A percentile compares a stretch with the other conserved stretches of the same genome.
These are phyloP conservation scores for Tetropium fuscum DNA, from an alignment of 2,888 invertebrate species.

Conservation along the genomic window DNA sequence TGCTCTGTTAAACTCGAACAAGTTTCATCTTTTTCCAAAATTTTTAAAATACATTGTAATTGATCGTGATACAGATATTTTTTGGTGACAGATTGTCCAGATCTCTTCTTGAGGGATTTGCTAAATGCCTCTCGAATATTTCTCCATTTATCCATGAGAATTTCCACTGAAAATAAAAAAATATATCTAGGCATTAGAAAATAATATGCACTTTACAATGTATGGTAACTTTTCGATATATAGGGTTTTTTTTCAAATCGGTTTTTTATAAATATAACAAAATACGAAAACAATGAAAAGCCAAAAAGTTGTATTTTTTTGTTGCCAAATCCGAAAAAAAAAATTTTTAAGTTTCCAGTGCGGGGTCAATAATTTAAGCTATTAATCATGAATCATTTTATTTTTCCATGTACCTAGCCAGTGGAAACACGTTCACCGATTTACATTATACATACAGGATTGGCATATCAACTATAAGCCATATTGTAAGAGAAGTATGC, in stretches of 20 bases:
- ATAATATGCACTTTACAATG: not conserved
- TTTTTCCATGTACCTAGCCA: constrained; percentile 31
- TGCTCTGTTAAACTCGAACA: constrained; percentile 19
- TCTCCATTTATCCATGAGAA: constrained; percentile 31
- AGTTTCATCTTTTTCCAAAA: constrained; percentile 28
- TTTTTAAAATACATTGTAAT: constrained; percentile 27
- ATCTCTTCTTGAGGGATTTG: constrained; percentile 25
- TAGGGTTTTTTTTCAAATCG: not conserved
- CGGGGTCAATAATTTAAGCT: not conserved
- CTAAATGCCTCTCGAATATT: constrained; percentile 32
- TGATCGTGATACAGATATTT: constrained; percentile 30
- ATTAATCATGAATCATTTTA: constrained; percentile 2
- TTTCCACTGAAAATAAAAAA: constrained; percentile 27
- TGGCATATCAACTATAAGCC: constrained; percentile 29
- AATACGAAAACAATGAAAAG: not conserved
- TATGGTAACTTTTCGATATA: not conserved
- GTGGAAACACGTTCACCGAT: constrained; percentile 32
- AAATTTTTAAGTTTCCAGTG: too few species aligned
- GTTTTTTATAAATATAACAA: not conserved
- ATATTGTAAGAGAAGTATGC: constrained; percentile 19
- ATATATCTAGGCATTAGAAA: not conserved
- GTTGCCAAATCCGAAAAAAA: not conserved
- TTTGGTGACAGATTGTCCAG: constrained; percentile 26
- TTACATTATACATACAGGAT: constrained; percentile 29
- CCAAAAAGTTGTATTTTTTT: too few species aligned